Conservation (phyloP, 2,113 vertebrate species). For the Zosterops japonicus region DNA sequence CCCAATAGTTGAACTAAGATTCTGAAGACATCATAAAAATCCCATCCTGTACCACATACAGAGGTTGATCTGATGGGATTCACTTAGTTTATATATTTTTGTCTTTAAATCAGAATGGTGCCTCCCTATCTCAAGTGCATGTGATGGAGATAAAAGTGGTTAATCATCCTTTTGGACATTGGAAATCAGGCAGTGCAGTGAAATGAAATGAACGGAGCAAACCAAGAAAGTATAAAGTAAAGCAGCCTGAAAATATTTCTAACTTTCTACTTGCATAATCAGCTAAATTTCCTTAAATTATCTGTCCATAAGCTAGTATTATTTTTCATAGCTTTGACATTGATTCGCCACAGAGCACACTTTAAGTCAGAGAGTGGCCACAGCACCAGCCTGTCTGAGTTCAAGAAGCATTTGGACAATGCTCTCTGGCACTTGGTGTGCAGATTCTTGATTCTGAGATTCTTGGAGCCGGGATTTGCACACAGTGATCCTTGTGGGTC, state of each 20-base stretch:
- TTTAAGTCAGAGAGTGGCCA: background rate
- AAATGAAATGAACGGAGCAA: background rate
- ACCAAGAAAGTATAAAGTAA: background rate
- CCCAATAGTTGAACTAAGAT: background rate
- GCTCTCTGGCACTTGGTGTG: background rate
- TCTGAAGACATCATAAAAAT: background rate
- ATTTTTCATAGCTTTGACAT: background rate
- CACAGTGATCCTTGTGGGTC: background rate
- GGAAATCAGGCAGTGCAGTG: background rate
- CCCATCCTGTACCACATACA: background rate
- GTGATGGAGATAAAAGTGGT: background rate
- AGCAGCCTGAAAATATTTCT: background rate
- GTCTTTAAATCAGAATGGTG: background rate
- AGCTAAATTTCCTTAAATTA: background rate
- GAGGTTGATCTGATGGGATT: background rate
- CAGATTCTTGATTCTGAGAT: background rate
- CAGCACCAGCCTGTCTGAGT: background rate
- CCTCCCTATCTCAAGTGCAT: background rate
- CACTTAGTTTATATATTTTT: background rate
- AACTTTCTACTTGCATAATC: background rate
- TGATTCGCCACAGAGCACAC: background rate
- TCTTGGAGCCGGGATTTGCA: background rate
- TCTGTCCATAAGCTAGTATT: background rate
- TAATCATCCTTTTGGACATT: background rate
- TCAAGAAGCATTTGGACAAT: background rate